Conservation (phyloP, 2,113 vertebrate genomes). For the Parus major region DNA sequence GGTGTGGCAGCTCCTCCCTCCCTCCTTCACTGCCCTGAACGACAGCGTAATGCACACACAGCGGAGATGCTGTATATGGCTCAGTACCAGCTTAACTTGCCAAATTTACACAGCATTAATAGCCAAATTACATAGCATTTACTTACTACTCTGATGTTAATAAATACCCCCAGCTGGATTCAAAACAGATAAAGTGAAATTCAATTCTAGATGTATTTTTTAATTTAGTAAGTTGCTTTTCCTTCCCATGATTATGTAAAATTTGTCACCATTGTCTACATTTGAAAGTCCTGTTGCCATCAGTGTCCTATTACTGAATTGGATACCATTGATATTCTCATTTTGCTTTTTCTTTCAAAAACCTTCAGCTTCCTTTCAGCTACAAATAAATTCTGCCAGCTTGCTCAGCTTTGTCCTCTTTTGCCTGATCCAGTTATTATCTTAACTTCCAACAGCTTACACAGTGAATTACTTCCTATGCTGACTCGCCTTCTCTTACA, state of each 20-base stretch:
- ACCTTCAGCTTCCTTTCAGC: not conserved
- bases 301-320: not conserved
- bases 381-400: not conserved
- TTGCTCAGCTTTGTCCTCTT: not conserved
- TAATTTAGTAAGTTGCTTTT: not conserved
- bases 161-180: not conserved
- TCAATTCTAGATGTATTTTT: not conserved
- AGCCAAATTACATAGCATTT: not conserved
- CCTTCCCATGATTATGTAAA: not conserved
- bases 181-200: conserved; percentile 7
- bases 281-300: not conserved
- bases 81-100: not conserved
- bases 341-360: not conserved
- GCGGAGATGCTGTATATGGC: not conserved
- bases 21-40: not conserved
- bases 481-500: not conserved
- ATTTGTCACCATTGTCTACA: not conserved
- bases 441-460: not conserved
- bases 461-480: not conserved
- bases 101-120: not conserved
- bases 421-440: not conserved
- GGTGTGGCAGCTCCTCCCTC: not conserved
- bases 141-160: conserved; percentile 3
- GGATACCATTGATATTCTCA: not conserved
- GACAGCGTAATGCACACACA: not conserved